phyloP scores from a whole-genome alignment of 2,113 vertebrate genomes.

The Muscicapa adusta region DNA sequence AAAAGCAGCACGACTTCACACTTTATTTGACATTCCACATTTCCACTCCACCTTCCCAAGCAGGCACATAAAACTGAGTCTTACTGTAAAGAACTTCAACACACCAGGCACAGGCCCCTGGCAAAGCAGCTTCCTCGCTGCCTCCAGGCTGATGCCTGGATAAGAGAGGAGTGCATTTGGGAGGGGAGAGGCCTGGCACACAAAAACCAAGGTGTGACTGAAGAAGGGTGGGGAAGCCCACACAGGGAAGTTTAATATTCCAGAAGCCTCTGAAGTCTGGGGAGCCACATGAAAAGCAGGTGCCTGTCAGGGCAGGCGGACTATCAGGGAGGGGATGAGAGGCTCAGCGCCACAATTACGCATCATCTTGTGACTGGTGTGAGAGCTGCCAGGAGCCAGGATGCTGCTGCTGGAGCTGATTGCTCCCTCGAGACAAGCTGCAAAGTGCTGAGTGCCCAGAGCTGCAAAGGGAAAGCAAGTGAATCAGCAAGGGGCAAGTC shows the following conservation, averaged over 20 bases:
- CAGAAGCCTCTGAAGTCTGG: not conserved
- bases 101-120: not conserved
- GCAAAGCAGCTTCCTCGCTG: not conserved
- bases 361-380: not conserved
- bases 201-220: not conserved
- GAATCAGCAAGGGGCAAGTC: not conserved
- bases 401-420: not conserved
- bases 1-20: not conserved
- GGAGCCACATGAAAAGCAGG: not conserved
- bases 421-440: not conserved
- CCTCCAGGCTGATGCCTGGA: not conserved
- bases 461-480: not conserved
- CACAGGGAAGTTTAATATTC: not conserved
- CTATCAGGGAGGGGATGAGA: not conserved
- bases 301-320: accelerated
- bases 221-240: not conserved
- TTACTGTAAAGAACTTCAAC: not conserved
- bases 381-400: not conserved
- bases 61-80: not conserved
- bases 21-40: not conserved
- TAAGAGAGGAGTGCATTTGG: not conserved
- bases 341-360: not conserved
- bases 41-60: not conserved
- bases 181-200: not conserved
- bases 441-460: not conserved